Evolutionary conservation across 2,113 vertebrate genomes (phyloP), one percentile per base, ranked within the genome.

Genomic region (Prochilodus magdalenae): DNA sequence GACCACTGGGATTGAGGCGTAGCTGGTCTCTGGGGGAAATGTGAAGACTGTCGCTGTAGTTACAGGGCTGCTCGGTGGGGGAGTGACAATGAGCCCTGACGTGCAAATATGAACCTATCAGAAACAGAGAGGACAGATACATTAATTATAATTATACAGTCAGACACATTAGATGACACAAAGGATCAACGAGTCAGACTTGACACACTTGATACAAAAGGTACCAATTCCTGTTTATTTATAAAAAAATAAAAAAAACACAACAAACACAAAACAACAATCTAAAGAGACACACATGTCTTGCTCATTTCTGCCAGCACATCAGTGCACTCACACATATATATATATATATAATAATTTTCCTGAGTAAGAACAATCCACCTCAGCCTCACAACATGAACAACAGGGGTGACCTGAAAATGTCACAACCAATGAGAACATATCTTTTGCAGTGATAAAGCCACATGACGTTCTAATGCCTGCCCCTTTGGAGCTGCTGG

Each of bases 91-190:
- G 60, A 99, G 92, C 78, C 97, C 98, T 0, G 96, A 94, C 86
- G 98, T 99, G 92, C 97, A 96, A 80, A 99, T 98, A 90, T 99
- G 98, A 90, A 99, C 98, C 97, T 99, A 92, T 74, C 63, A 87
- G 90, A 77, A 77, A 84, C 74, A 78, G 62, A 75, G 75, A 5
- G 27, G 33, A 83, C 30, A 24, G 20, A 87, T 62, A 89, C 29
- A 84, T 51, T 62, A 22, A 74, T 2, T 18, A 59, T 14, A 49
- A 59, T 51, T 0, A 65, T 70, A 24, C 72, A 44, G 40, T 70
- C 69, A 55, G 18, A 74, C n/a, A 20, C 57, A 18, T 10, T 6
- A 36, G 3, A 14, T 22, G 24, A 13, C 29, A 44, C 36, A 51
- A 18, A 51, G 11, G 33, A 72, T n/a, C n/a, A 55, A 79, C 75